A percentile compares a stretch with the other conserved stretches of the same genome.
phyloP scores from a whole-genome alignment of 23 tunicate genomes.

The Halocynthia roretzi region DNA sequence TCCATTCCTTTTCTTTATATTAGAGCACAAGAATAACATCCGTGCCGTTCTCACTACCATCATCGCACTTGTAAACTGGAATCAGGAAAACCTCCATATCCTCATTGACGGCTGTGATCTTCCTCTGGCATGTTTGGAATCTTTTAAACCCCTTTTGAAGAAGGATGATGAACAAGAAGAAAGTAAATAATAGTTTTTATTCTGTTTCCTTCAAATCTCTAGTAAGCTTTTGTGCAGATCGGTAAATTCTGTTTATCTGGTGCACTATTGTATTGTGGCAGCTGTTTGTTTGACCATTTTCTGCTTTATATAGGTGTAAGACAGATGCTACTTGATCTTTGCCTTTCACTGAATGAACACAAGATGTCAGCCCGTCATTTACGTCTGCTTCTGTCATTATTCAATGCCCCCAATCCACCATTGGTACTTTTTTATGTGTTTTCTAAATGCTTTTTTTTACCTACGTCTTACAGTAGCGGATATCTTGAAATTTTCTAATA shows the following conservation, averaged over 20 bases:
- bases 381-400: conserved; percentile 46
- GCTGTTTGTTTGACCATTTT: not conserved
- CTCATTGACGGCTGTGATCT: conserved; percentile 26
- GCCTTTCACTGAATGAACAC: conserved; percentile 48
- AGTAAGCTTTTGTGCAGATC: not conserved
- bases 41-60: conserved; percentile 28
- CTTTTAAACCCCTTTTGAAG: conserved; percentile 26
- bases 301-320: conserved; percentile 32
- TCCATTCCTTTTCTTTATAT: not conserved
- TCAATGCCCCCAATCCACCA: conserved; percentile 51
- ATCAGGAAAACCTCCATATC: conserved; percentile 29
- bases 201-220: not conserved
- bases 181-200: conserved; percentile 8
- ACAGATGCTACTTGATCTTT: conserved; percentile 34
- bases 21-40: conserved; percentile 5
- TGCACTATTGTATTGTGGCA: not conserved
- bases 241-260: not conserved
- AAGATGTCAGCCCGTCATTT: conserved; percentile 67
- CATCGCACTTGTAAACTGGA: conserved; percentile 19
- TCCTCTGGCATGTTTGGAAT: conserved; percentile 30
- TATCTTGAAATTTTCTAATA: not conserved
- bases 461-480: not conserved
- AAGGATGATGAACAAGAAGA: conserved; percentile 19
- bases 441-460: not conserved
- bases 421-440: conserved; percentile 31